Conservation (phyloP, 2,888 invertebrate genomes). For the Lissocephala sabroskyi region DNA sequence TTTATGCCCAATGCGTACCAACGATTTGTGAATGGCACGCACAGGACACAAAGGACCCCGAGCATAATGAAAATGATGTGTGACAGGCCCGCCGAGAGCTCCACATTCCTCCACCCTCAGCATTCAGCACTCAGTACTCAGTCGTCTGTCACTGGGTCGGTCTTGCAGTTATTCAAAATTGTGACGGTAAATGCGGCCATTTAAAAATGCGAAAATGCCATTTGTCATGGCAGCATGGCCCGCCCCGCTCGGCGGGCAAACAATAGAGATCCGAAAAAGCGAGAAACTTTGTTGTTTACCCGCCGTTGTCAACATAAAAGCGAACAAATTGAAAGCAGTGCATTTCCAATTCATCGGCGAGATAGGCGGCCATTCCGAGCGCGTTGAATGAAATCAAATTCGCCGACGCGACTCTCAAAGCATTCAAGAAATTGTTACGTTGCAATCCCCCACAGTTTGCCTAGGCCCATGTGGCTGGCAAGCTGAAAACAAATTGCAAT, state of each 20-base stretch:
- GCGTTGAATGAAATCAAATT: slow-evolving; percentile 65
- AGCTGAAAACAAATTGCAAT: slow-evolving; percentile 63
- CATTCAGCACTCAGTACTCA: too few species aligned
- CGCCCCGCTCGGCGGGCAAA: too few species aligned
- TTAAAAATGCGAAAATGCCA: too few species aligned
- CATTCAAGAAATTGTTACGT: slow-evolving; percentile 56
- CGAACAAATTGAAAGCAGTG: too few species aligned
- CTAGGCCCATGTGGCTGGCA: slow-evolving; percentile 21
- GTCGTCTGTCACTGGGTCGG: too few species aligned
- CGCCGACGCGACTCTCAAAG: slow-evolving; percentile 43
- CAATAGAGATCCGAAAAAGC: too few species aligned
- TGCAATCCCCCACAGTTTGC: slow-evolving; percentile 45
- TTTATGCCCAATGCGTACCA: slow-evolving; percentile 47
- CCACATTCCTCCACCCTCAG: too few species aligned
- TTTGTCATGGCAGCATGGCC: slow-evolving; percentile 66
- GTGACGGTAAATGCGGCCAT: too few species aligned
- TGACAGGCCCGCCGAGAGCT: slow-evolving; percentile 49
- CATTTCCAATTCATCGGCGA: slow-evolving; percentile 47
- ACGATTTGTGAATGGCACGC: slow-evolving; percentile 44
- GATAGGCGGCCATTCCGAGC: slow-evolving; percentile 45
- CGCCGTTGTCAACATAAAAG: too few species aligned
- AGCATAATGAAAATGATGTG: slow-evolving; percentile 62
- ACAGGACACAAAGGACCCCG: slow-evolving; percentile 37
- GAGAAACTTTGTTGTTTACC: too few species aligned
- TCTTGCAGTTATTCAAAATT: too few species aligned